phyloP scores from a whole-genome alignment of 1,140 invertebrate species.

The Drosophila sp. region DNA sequence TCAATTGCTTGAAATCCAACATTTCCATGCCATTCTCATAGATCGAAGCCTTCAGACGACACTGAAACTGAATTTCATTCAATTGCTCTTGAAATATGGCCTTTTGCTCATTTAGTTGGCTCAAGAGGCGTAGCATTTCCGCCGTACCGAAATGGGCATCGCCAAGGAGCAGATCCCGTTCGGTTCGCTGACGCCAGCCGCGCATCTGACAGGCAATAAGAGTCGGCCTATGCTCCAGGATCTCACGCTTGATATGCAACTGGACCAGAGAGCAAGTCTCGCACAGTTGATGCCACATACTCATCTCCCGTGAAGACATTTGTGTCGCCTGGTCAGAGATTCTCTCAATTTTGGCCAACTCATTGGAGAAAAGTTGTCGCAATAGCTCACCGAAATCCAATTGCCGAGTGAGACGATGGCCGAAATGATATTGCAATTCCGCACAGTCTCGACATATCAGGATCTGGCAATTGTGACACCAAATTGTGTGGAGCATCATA shows the following conservation, averaged over 20 bases:
- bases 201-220: conserved; percentile 85
- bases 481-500: conserved; percentile 88
- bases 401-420: conserved; percentile 87
- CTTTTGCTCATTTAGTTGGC: conserved; percentile 84
- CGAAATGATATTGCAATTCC: conserved; percentile 86
- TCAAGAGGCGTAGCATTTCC: conserved; percentile 86
- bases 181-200: conserved; percentile 83
- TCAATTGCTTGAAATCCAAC: conserved; percentile 32
- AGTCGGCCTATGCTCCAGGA: conserved; percentile 84
- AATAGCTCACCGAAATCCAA: conserved; percentile 88
- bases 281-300: conserved; percentile 86
- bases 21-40: conserved; percentile 44
- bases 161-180: conserved; percentile 86
- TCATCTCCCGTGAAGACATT: conserved; percentile 87
- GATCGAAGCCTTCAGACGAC: conserved; percentile 21
- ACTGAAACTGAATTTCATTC: conserved; percentile 24
- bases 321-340: conserved; percentile 86
- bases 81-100: conserved; percentile 11
- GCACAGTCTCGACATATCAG: conserved; percentile 88
- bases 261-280: conserved; percentile 84
- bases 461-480: conserved; percentile 88
- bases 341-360: conserved; percentile 84
- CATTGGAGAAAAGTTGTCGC: conserved; percentile 86
- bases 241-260: conserved; percentile 81
- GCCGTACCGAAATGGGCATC: conserved; percentile 86